phyloP scores from a whole-genome alignment of 2,888 invertebrate genomes.

The Palloptera scutellata region DNA sequence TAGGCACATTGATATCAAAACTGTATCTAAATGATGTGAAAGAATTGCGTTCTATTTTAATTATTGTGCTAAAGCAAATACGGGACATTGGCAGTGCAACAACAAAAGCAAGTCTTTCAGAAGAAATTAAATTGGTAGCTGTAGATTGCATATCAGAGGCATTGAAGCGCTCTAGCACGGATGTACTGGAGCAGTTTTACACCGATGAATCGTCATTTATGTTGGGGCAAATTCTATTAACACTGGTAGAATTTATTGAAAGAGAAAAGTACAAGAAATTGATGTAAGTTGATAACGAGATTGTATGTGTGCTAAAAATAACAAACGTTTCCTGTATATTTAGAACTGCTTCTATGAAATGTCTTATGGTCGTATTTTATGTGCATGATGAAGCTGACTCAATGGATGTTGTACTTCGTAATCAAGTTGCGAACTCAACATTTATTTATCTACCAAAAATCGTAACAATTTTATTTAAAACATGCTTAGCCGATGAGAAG shows the following conservation, averaged over 20 bases:
- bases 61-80: constrained; percentile 56
- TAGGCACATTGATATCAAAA: constrained; percentile 53
- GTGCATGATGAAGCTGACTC: constrained; percentile 68
- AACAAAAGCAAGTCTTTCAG: constrained; percentile 52
- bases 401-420: constrained; percentile 66
- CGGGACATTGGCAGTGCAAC: constrained; percentile 48
- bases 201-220: constrained; percentile 68
- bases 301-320: no score
- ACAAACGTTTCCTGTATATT: not conserved
- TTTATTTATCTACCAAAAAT: constrained; percentile 71
- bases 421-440: constrained; percentile 68
- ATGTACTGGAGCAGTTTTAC: constrained; percentile 68
- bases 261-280: constrained; percentile 71
- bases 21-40: constrained; percentile 53
- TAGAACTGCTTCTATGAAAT: constrained; percentile 58
- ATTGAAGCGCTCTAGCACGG: constrained; percentile 54
- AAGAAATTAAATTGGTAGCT: constrained; percentile 60
- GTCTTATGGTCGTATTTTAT: constrained; percentile 71
- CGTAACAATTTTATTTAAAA: constrained; percentile 65
- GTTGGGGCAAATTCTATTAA: constrained; percentile 73
- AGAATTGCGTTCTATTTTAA: constrained; percentile 55
- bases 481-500: constrained; percentile 67
- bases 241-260: constrained; percentile 72
- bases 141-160: constrained; percentile 54
- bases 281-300: constrained; percentile 65